Conservation (phyloP, 2,888 invertebrate genomes). For the Alsophila aescularia region DNA sequence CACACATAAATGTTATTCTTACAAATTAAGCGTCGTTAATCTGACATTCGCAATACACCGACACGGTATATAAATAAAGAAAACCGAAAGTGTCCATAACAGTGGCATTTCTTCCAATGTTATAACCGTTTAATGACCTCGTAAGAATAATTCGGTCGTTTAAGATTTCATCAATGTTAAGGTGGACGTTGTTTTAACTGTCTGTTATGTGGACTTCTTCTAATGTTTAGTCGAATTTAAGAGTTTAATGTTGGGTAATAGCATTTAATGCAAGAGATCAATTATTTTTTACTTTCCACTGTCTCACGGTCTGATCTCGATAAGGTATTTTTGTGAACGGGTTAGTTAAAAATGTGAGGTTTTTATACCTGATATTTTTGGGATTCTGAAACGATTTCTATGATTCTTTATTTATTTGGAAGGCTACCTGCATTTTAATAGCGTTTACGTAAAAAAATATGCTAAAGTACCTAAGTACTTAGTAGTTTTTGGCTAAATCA, state of each 20-base stretch:
- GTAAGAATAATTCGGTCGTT: slow-evolving; percentile 31
- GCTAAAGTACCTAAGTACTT: too few relatives aligned
- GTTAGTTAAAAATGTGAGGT: too few relatives aligned
- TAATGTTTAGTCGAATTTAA: neutral
- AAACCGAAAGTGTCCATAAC: slow-evolving; percentile 32
- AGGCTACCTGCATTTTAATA: too few relatives aligned
- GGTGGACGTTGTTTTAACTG: slow-evolving; percentile 20
- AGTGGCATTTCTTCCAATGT: slow-evolving; percentile 17
- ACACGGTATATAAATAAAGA: slow-evolving; percentile 33
- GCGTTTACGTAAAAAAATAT: too few relatives aligned
- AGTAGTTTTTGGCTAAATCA: too few relatives aligned
- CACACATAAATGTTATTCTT: slow-evolving; percentile 1
- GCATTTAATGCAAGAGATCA: slow-evolving; percentile 7
- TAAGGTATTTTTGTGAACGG: too few relatives aligned
- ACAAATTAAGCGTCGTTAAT: slow-evolving; percentile 15
- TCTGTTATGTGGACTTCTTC: neutral
- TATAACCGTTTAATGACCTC: slow-evolving; percentile 29
- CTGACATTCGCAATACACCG: slow-evolving; percentile 12
- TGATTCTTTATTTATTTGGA: too few relatives aligned
- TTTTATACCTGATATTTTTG: too few relatives aligned
- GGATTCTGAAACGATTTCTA: too few relatives aligned
- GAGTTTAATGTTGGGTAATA: neutral
- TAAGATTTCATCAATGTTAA: slow-evolving; percentile 28
- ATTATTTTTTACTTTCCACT: neutral
- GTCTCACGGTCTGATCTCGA: too few relatives aligned